Percentiles rank a stretch among this genome's conserved stretches.
phyloP scores from a whole-genome alignment of 2,888 invertebrate genomes.

The Caradrina clavipalpis region DNA sequence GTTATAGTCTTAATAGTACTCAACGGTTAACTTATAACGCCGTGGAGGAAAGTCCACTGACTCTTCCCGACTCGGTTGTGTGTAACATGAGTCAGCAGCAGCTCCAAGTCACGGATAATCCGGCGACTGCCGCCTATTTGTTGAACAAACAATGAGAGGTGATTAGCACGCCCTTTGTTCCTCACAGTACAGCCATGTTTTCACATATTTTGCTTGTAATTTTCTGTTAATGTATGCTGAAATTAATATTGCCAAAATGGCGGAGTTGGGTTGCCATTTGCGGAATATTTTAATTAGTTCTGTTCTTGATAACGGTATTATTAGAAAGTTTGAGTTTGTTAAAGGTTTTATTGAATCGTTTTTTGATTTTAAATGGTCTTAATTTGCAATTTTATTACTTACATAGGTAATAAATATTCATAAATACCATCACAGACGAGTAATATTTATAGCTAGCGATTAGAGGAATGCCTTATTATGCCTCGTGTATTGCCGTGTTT shows the following conservation, averaged over 20 bases:
- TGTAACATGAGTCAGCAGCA: constrained; percentile 26
- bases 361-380: not conserved
- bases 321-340: constrained; percentile 7
- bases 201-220: constrained; percentile 64
- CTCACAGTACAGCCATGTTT: constrained; percentile 40
- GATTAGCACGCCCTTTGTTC: constrained; percentile 61
- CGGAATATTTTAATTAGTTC: constrained; percentile 27
- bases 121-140: constrained; percentile 46
- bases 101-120: constrained; percentile 48
- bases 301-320: constrained; percentile 18
- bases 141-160: constrained; percentile 55
- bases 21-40: not conserved
- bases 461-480: too few relatives aligned
- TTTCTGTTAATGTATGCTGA: constrained; percentile 50
- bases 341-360: constrained; percentile 6
- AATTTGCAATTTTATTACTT: too few relatives aligned
- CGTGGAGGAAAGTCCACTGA: not conserved
- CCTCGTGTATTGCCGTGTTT: too few relatives aligned
- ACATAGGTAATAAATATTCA: too few relatives aligned
- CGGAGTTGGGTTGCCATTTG: constrained; percentile 25
- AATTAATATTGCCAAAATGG: constrained; percentile 51
- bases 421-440: too few relatives aligned
- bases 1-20: not conserved
- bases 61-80: constrained; percentile 5
- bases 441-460: too few relatives aligned